These are phyloP conservation scores for Minunthozetes semirufus DNA, from an alignment of 2,888 invertebrate species.

Conservation along the genomic window DNA sequence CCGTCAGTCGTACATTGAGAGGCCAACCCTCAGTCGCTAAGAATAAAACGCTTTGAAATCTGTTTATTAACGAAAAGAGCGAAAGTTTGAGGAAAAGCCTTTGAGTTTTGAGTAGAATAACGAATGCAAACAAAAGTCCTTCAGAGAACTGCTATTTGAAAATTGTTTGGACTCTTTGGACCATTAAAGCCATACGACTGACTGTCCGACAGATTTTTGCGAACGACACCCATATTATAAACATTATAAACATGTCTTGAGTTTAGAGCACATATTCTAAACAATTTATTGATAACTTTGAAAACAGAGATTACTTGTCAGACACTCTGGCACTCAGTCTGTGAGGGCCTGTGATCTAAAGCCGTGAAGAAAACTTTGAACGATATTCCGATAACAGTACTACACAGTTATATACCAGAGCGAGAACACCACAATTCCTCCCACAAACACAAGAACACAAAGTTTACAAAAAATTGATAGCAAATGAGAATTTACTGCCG, in stretches of 20 bases:
- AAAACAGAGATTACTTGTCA: background rate
- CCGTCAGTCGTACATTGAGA: background rate
- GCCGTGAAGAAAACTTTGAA: background rate
- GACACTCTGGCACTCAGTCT: background rate
- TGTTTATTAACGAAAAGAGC: background rate
- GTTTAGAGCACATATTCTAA: background rate
- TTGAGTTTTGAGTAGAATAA: slow-evolving; percentile 1
- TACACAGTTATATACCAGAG: background rate
- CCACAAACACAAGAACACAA: background rate
- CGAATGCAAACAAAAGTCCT: slow-evolving; percentile 4
- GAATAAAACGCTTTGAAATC: background rate
- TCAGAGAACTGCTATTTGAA: background rate
- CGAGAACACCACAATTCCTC: background rate
- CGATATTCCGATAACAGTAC: background rate
- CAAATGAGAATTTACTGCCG: slow-evolving; percentile 19
- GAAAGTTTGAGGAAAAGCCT: background rate
- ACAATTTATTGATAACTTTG: background rate
- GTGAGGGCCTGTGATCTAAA: background rate
- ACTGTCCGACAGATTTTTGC: slow-evolving; percentile 11
- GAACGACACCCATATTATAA: background rate
- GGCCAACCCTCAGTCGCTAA: background rate
- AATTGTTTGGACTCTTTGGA: background rate
- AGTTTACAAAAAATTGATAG: background rate
- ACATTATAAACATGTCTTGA: background rate
- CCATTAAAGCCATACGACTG: slow-evolving; percentile 6